Evolutionary conservation across 2,797 vertebrate genomes (phyloP), one percentile per base, ranked within the genome.

Genomic region (Sphaeramia orbicularis): DNA sequence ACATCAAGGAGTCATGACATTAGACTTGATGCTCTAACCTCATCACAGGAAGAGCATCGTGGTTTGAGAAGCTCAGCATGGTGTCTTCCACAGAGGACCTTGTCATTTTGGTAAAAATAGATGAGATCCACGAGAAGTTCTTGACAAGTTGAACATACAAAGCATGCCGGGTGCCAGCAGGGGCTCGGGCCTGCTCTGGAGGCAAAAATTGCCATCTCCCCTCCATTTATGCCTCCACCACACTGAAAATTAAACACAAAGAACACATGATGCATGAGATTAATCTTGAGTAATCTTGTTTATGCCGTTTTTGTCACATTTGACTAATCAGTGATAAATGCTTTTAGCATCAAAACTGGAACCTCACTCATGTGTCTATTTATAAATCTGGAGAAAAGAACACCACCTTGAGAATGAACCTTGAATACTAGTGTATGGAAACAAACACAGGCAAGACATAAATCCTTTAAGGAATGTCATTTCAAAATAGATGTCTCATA

Each of bases 121-220:
- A 99, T 99, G 41, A 99, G 95, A 88, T 99, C 98, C 69, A 99
- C 98, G 42, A 99, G 93, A 59, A 98, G 95, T 89, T 98, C 97
- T 0, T 94, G 94, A 81, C 98, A 99, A 0, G 96, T 97, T 76
- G 93, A 92, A 58, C 97, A 99, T 40, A 92, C 93, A 32, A 99
- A 99, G 85, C 98, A 99, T 0, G 96, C 92, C 0, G 98, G 96
- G 75, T 99, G 98, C 97, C 98, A 99, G 89, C 96, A 97, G 13
- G 96, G 93, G 4, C 94, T 95, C 0, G 95, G 94, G 19, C 97
- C 96, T 1, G 96, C 97, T 62, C 98, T 95, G 0, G 97, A 99
- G 48, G 96, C 97, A 74, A 99, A 97, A 78, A 99, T 95, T 1
- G 95, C 97, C 76, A 97, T 94, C 85, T 99, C 96, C 7, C 97